phyloP scores from a whole-genome alignment of 2,888 invertebrate species.

The Ecdyonurus torrentis region DNA sequence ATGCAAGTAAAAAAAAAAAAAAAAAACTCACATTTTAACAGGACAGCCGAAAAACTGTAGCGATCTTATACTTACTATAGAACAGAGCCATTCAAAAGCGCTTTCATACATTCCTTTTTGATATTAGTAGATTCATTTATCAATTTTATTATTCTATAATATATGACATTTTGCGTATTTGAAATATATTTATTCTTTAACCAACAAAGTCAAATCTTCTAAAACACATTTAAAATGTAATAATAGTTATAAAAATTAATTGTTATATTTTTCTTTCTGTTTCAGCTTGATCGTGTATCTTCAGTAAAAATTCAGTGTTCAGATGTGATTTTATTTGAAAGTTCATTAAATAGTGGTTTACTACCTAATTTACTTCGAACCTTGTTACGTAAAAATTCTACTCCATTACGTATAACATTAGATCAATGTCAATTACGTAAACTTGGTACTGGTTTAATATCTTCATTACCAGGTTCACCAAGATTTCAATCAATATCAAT shows the following conservation, averaged over 20 bases:
- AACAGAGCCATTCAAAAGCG: too few relatives aligned
- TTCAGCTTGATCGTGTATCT: background rate
- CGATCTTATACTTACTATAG: too few relatives aligned
- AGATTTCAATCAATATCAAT: background rate
- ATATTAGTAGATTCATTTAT: too few relatives aligned
- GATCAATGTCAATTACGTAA: background rate
- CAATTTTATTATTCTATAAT: too few relatives aligned
- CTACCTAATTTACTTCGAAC: background rate
- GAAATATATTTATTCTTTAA: too few relatives aligned
- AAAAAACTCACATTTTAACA: too few relatives aligned
- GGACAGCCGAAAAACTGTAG: too few relatives aligned
- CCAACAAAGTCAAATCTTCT: too few relatives aligned
- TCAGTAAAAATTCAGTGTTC: background rate
- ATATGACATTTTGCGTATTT: too few relatives aligned
- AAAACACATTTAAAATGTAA: too few relatives aligned
- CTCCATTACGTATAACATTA: background rate
- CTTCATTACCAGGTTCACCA: background rate
- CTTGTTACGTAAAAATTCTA: background rate
- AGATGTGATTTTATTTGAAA: background rate
- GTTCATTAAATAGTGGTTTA: background rate
- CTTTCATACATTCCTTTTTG: too few relatives aligned
- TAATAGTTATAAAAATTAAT: background rate
- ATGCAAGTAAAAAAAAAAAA: too few relatives aligned
- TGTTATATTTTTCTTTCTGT: background rate
- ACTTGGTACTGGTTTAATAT: background rate